Percentiles rank a stretch among this genome's conserved stretches.
Conservation (phyloP, 1,140 invertebrate genomes). For the Lepidurus apus region DNA sequence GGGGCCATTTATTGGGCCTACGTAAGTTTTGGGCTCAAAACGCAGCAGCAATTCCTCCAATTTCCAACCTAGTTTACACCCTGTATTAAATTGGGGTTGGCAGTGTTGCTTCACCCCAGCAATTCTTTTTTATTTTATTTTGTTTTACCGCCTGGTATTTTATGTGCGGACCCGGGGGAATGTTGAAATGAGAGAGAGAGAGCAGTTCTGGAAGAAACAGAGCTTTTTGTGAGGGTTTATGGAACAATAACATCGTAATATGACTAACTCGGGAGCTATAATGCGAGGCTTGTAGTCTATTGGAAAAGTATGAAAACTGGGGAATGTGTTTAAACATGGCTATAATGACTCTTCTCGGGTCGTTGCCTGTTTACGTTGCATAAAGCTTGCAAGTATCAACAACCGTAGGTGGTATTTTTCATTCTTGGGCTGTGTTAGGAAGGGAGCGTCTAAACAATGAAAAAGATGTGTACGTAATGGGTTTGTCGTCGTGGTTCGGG, state of each 20-base stretch:
- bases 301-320: neutral
- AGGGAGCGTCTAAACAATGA: neutral
- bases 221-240: neutral
- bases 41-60: neutral
- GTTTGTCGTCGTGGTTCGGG: neutral
- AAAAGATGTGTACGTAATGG: neutral
- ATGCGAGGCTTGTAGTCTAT: neutral
- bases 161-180: slow-evolving; percentile 1
- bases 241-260: slow-evolving; percentile 19
- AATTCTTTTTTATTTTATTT: slow-evolving; percentile 9
- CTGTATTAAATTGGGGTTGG: slow-evolving; percentile 18
- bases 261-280: slow-evolving; percentile 12
- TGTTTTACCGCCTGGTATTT: slow-evolving; percentile 21
- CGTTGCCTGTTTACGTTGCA: neutral
- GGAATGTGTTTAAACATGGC: neutral
- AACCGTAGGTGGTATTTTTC: slow-evolving; percentile 10
- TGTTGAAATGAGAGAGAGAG: neutral
- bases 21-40: neutral
- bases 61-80: neutral
- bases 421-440: neutral
- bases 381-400: slow-evolving; percentile 4
- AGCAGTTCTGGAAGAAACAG: neutral
- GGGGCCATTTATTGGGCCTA: slow-evolving; percentile 16
- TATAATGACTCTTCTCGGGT: neutral
- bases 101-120: neutral